Evolutionary conservation across 2,113 vertebrate species (phyloP).

Genomic region (Tauraco erythrolophus): DNA sequence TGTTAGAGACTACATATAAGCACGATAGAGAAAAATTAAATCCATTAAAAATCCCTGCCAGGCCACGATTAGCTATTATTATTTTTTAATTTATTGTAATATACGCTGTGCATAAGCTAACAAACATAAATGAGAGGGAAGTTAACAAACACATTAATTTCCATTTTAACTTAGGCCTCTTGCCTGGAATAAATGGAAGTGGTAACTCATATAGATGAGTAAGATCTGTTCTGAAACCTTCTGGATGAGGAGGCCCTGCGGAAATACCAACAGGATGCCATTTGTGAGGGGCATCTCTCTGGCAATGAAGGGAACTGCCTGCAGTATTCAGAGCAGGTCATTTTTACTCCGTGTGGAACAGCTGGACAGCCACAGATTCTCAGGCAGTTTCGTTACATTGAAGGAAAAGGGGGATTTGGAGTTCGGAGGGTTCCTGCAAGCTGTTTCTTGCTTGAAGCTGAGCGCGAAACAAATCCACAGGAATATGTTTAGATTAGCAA

Average conservation of each 20-base stretch:
- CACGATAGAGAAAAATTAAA: slow-evolving; percentile 28
- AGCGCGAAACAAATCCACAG: background rate
- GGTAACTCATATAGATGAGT: background rate
- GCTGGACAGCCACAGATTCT: background rate
- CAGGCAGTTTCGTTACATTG: background rate
- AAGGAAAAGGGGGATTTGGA: background rate
- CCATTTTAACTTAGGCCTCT: background rate
- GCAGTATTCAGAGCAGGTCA: background rate
- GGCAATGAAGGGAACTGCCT: background rate
- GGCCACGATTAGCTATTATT: background rate
- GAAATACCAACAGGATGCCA: background rate
- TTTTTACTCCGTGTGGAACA: background rate
- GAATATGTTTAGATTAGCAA: background rate
- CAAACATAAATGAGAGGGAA: slow-evolving; percentile 2
- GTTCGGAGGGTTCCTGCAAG: background rate
- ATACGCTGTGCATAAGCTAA: background rate
- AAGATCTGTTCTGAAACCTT: background rate
- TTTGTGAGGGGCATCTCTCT: background rate
- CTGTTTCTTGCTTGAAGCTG: background rate
- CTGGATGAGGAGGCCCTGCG: background rate
- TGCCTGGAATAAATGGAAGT: background rate
- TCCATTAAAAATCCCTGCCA: slow-evolving; percentile 49
- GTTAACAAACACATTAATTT: slow-evolving; percentile 39
- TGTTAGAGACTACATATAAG: slow-evolving; percentile 22
- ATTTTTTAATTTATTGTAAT: slow-evolving; percentile 57